phyloP scores from a whole-genome alignment of 2,113 vertebrate species.

The Ictidomys tridecemlineatus region DNA sequence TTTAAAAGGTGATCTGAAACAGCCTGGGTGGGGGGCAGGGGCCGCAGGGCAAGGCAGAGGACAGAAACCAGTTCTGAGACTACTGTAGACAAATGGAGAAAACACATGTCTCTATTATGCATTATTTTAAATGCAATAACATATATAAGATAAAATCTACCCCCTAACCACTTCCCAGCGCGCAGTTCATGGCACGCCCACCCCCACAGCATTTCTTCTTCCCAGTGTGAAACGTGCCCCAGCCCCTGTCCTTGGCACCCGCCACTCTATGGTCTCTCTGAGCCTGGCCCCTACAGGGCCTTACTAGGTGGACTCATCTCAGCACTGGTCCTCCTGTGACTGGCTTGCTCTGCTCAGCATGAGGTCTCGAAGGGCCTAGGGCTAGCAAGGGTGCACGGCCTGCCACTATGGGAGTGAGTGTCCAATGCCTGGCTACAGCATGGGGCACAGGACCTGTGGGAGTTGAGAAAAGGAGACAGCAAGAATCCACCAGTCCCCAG shows the following conservation, averaged over 20 bases:
- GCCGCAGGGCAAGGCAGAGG: not conserved
- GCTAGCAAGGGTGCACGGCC: too few relatives aligned
- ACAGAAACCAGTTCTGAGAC: not conserved
- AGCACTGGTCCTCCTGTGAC: not conserved
- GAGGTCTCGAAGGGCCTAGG: not conserved
- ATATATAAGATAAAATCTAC: rapidly evolving
- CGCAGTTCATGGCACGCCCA: too few relatives aligned
- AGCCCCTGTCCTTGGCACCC: not conserved
- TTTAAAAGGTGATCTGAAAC: not conserved
- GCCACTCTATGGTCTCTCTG: not conserved
- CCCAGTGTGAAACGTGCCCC: too few relatives aligned
- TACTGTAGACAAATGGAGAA: too few relatives aligned
- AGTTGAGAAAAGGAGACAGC: not conserved
- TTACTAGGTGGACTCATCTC: too few relatives aligned
- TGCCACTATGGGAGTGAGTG: too few relatives aligned
- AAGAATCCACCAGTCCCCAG: too few relatives aligned
- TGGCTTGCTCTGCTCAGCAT: too few relatives aligned
- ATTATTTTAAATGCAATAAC: not conserved
- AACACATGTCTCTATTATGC: not conserved
- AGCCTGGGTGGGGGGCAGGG: not conserved
- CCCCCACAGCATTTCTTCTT: too few relatives aligned
- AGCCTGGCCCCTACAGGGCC: not conserved
- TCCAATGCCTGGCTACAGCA: too few relatives aligned
- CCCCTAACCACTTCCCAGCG: rapidly evolving
- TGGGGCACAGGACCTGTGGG: not conserved